A percentile compares a stretch with the other conserved stretches of the same genome.
Conservation (phyloP, 2,888 invertebrate species). For the Clepsis dumicolana region DNA sequence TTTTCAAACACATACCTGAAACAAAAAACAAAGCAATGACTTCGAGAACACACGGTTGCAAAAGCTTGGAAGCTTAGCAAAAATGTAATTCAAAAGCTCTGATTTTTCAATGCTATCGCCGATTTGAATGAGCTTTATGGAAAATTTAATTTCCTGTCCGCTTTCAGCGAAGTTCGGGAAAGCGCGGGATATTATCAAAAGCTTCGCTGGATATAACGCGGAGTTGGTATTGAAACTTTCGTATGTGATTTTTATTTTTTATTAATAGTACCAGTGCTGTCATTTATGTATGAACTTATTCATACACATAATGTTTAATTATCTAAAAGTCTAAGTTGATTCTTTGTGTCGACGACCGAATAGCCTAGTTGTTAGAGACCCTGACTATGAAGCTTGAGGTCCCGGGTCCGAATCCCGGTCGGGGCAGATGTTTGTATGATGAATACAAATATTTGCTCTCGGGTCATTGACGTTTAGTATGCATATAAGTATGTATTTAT, state of each 20-base stretch:
- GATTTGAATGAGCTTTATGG: constrained; percentile 52
- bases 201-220: constrained; percentile 6
- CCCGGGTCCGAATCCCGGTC: too few relatives aligned
- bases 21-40: constrained; percentile 39
- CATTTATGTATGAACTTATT: too few relatives aligned
- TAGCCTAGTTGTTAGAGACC: too few relatives aligned
- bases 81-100: constrained; percentile 21
- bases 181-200: constrained; percentile 41
- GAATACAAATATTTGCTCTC: too few relatives aligned
- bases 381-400: too few relatives aligned
- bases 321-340: too few relatives aligned
- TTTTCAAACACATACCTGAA: constrained; percentile 41
- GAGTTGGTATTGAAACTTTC: constrained; percentile 1
- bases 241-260: neutral
- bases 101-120: constrained; percentile 30
- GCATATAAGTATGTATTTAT: too few relatives aligned
- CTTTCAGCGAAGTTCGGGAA: constrained; percentile 55
- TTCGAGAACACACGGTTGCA: constrained; percentile 21
- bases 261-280: too few relatives aligned
- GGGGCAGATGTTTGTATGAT: too few relatives aligned
- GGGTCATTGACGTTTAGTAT: too few relatives aligned
- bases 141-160: constrained; percentile 75
- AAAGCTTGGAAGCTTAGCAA: neutral
- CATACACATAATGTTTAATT: too few relatives aligned
- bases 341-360: too few relatives aligned